Evolutionary conservation across 2,888 invertebrate genomes (phyloP).

Genomic region (Hecatera dysodea): DNA sequence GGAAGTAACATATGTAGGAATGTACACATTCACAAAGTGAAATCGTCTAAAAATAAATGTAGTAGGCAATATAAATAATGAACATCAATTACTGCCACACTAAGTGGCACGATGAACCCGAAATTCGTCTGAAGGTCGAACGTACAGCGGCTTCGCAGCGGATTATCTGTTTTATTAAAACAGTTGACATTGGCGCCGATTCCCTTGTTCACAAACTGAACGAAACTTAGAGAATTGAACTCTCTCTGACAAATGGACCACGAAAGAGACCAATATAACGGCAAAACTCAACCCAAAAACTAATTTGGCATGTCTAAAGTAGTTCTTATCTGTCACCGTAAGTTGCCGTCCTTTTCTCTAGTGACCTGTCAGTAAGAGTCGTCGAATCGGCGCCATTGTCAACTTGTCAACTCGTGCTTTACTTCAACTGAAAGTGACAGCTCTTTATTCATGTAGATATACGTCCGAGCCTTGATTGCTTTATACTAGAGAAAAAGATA

Average conservation of each 20-base stretch:
- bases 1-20: background rate
- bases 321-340: background rate
- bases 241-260: background rate
- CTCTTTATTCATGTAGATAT: background rate
- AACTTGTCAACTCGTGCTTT: no score
- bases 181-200: constrained; percentile 31
- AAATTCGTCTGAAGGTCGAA: constrained; percentile 71
- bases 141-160: constrained; percentile 58
- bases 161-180: constrained; percentile 57
- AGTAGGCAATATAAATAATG: constrained; percentile 35
- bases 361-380: background rate
- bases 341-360: background rate
- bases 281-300: background rate
- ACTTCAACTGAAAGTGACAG: background rate
- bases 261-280: background rate
- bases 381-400: background rate
- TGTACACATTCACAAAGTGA: constrained; percentile 10
- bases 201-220: constrained; percentile 1
- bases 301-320: background rate
- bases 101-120: constrained; percentile 68
- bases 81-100: constrained; percentile 54
- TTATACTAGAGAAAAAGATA: background rate
- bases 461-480: background rate
- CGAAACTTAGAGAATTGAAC: background rate
- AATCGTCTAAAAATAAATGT: constrained; percentile 22